Percentiles rank a stretch among this genome's conserved stretches.
Evolutionary conservation across 23 tunicate genomes (phyloP).

Genomic region (Ciona savignyi): DNA sequence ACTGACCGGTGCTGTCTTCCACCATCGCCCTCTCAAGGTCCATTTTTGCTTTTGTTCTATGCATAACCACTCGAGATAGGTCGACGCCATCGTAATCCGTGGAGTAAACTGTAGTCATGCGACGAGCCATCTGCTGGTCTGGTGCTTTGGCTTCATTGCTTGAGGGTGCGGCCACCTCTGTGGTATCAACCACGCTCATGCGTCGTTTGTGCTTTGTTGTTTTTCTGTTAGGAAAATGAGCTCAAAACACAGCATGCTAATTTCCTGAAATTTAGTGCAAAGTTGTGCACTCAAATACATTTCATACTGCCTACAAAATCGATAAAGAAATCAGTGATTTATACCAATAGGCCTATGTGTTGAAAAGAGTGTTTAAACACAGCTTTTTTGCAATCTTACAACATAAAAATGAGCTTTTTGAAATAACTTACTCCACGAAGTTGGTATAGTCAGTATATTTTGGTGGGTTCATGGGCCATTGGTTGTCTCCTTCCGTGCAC

Average conservation of each 20-base stretch:
- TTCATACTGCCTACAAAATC: too few species aligned
- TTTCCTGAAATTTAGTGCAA: too few species aligned
- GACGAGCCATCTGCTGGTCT: slow-evolving; percentile 10
- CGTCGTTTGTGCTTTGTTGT: slow-evolving; percentile 17
- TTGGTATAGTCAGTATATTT: slow-evolving; percentile 4
- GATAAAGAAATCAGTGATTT: too few species aligned
- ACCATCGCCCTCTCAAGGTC: slow-evolving; percentile 8
- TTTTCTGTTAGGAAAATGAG: too few species aligned
- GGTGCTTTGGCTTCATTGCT: slow-evolving; percentile 1
- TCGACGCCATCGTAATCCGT: slow-evolving; percentile 56
- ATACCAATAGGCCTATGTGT: too few species aligned
- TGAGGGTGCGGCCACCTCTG: background rate
- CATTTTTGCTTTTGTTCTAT: slow-evolving; percentile 1
- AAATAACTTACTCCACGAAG: slow-evolving; percentile 26
- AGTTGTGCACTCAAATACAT: too few species aligned
- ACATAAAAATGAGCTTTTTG: slow-evolving; percentile 2
- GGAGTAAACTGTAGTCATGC: slow-evolving; percentile 51
- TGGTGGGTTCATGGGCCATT: slow-evolving; percentile 60
- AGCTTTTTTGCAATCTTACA: background rate
- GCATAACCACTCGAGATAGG: slow-evolving; percentile 52
- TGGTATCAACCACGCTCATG: background rate
- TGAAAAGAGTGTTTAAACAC: too few species aligned
- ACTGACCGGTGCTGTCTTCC: too few species aligned
- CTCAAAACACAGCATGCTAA: too few species aligned
- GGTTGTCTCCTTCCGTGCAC: slow-evolving; percentile 13